Base-by-base conservation (phyloP, 2,888 invertebrate species). In the Neoscelio sp. region DNA sequence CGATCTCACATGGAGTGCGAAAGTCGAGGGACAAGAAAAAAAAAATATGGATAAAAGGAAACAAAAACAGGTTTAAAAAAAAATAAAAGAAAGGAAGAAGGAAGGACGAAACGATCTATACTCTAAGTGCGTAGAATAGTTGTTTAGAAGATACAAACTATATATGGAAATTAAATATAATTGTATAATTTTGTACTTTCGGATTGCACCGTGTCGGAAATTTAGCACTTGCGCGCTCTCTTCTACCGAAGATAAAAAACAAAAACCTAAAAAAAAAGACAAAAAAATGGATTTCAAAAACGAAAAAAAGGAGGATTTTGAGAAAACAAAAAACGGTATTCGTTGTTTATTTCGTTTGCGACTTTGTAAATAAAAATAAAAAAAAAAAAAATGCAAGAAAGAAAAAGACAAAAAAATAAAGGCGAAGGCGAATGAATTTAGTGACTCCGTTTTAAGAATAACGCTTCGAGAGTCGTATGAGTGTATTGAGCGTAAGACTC, bases 1-100 rank as follows among this genome's bases (percentile, higher is more conserved):
- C 85, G 87, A 87, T 87, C 86, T 86, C 86, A 85, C 67, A 71
- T 78, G 82, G 82, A 82, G 83, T 83, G 83, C 82, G 80, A 82
- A 80, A 80, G 62, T 84, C 83, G 85, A 85, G 85, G 85, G 82
- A 83, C 81, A 82, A 82, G 5, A 46, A 50, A 76, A 67, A 54
- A 23, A 52, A 5, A 35, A 33, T 52, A 58, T 30, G 35, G 17
- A 18, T 26, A 35, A 60, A 54, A 35, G 26, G 13, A 17, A 42
- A 42, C 12, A 40, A 10, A 50, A 10, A 62, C 38, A 30, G 40
- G 42, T 50, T 30, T 40, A 35, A 74, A 20, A 33, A 44, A 54
- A 7, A 18, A 15, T 0, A 6, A 17, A 8, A 26, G 35, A 50
- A 65, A 40, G 50, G 75, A 68, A 58, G 40, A 46, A 40, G 44